Conservation (phyloP, 2,888 invertebrate species). For the Pseudoips prasinana region DNA sequence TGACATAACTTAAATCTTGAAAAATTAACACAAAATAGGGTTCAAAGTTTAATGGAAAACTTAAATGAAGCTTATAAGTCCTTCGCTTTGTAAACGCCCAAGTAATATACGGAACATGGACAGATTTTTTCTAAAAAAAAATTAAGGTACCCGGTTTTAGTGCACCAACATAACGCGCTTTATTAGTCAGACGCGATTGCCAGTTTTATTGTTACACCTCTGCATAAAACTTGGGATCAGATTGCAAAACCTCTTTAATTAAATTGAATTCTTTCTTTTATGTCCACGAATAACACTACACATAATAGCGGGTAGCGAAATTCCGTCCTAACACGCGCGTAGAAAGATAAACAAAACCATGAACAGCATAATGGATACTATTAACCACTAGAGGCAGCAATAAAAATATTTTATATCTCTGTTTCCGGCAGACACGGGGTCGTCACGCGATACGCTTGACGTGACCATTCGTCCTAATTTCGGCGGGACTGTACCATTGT, state of each 20-base stretch:
- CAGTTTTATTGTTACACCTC: slow-evolving; percentile 36
- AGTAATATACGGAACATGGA: too few relatives aligned
- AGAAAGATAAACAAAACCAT: slow-evolving; percentile 56
- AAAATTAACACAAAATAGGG: too few relatives aligned
- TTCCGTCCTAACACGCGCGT: slow-evolving; percentile 29
- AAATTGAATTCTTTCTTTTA: slow-evolving; percentile 29
- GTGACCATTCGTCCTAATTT: slow-evolving; percentile 61
- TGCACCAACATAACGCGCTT: slow-evolving; percentile 30
- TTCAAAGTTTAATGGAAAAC: too few relatives aligned
- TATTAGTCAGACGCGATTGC: slow-evolving; percentile 32
- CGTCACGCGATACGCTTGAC: slow-evolving; percentile 56
- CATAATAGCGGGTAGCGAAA: slow-evolving; percentile 20
- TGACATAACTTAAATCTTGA: too few relatives aligned
- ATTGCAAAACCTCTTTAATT: slow-evolving; percentile 26
- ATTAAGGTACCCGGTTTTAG: too few relatives aligned
- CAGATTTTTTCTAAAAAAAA: too few relatives aligned
- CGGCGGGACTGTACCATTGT: slow-evolving; percentile 22
- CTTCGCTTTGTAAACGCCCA: too few relatives aligned
- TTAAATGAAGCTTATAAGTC: too few relatives aligned
- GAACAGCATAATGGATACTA: slow-evolving; percentile 55
- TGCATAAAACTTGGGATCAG: slow-evolving; percentile 32
- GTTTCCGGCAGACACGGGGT: slow-evolving; percentile 40
- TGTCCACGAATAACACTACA: slow-evolving; percentile 21
- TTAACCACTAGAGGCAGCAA: slow-evolving; percentile 55
- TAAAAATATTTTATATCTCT: slow-evolving; percentile 69